These are phyloP conservation scores for Nomada ruficornis DNA, from an alignment of 2,888 invertebrate species.

Conservation along the genomic window DNA sequence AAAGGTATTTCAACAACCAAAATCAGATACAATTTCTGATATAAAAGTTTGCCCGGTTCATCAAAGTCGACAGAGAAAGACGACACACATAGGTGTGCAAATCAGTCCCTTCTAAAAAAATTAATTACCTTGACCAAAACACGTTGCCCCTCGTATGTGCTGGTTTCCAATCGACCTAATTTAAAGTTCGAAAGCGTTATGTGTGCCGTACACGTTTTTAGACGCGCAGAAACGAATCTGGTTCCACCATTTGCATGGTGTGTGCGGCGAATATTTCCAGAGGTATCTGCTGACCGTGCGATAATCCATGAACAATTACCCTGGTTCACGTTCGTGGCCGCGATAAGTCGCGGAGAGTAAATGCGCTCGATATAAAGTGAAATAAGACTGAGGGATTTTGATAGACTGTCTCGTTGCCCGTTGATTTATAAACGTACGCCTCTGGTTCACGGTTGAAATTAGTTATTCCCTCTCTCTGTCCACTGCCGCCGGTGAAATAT, in stretches of 20 bases:
- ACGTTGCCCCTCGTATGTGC: not conserved
- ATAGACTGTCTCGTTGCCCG: slow-evolving; percentile 39
- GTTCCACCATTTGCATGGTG: slow-evolving; percentile 30
- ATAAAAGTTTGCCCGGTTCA: too few relatives aligned
- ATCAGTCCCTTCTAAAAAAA: too few relatives aligned
- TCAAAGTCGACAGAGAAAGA: too few relatives aligned
- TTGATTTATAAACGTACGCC: slow-evolving; percentile 32
- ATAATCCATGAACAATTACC: slow-evolving; percentile 57
- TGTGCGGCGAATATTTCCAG: slow-evolving; percentile 34
- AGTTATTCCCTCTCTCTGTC: slow-evolving; percentile 20
- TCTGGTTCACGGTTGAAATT: slow-evolving; percentile 34
- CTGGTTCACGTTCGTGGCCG: slow-evolving; percentile 33
- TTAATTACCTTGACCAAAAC: not conserved
- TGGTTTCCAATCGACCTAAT: slow-evolving; percentile 22
- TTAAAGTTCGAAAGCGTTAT: slow-evolving; percentile 38
- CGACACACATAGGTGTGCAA: too few relatives aligned
- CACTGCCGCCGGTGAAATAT: slow-evolving; percentile 13
- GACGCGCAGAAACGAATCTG: slow-evolving; percentile 15
- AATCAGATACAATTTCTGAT: too few relatives aligned
- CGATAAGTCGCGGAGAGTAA: slow-evolving; percentile 46
- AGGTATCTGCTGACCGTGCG: slow-evolving; percentile 27
- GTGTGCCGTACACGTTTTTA: slow-evolving; percentile 43
- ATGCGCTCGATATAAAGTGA: slow-evolving; percentile 31
- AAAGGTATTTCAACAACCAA: too few relatives aligned
- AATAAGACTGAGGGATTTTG: slow-evolving; percentile 48